Conservation (phyloP, 2,888 invertebrate species). For the Orchestes rusci region DNA sequence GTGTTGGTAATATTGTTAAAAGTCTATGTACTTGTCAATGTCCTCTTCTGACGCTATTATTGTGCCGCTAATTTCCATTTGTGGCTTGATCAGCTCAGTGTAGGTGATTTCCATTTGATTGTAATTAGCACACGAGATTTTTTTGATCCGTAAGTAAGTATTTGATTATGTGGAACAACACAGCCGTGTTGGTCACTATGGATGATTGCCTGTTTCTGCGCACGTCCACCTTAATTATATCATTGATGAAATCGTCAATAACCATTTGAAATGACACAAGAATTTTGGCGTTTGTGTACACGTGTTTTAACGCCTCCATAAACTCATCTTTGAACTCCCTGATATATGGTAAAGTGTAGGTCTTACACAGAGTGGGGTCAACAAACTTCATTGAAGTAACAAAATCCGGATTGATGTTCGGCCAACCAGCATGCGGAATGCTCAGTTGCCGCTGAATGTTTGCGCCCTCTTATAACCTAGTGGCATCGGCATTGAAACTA, state of each 20-base stretch:
- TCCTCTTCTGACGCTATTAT: slow-evolving; percentile 9
- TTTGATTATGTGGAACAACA: slow-evolving; percentile 29
- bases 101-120: slow-evolving; percentile 25
- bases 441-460: slow-evolving; percentile 25
- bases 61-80: slow-evolving; percentile 25
- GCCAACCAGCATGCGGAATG: slow-evolving; percentile 18
- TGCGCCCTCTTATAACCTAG: no score
- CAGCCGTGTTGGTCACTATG: slow-evolving; percentile 28
- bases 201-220: slow-evolving; percentile 19
- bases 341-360: slow-evolving; percentile 24
- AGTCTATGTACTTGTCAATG: slow-evolving; percentile 6
- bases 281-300: slow-evolving; percentile 15
- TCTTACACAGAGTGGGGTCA: slow-evolving; percentile 12
- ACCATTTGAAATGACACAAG: slow-evolving; percentile 20
- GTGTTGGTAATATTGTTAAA: slow-evolving; percentile 9
- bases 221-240: slow-evolving; percentile 27
- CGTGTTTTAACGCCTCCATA: slow-evolving; percentile 18
- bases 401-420: slow-evolving; percentile 14
- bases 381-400: slow-evolving; percentile 27
- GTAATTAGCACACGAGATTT: slow-evolving; percentile 19
- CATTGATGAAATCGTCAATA: slow-evolving; percentile 27
- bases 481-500: no score
- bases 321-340: slow-evolving; percentile 21
- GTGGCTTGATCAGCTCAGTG: slow-evolving; percentile 30
- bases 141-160: slow-evolving; percentile 27